Evolutionary conservation across 2,888 invertebrate species (phyloP).

Genomic region (Ichneumoninae sp.): DNA sequence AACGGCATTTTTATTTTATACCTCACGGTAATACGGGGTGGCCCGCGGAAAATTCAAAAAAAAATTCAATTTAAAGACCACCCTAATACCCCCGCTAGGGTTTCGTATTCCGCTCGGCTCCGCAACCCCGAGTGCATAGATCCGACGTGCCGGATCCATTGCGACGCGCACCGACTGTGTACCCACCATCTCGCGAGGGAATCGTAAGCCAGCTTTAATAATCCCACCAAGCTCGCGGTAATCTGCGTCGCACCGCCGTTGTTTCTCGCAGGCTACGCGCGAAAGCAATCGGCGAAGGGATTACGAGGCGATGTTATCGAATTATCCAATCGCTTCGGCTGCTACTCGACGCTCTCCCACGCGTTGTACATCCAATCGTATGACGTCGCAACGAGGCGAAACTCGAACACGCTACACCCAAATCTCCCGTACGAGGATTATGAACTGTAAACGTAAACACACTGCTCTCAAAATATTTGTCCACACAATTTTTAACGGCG

Average conservation of each 20-base stretch:
- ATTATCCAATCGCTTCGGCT: slow-evolving; percentile 44
- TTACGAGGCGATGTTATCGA: slow-evolving; percentile 47
- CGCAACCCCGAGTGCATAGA: neutral
- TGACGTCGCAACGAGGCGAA: neutral
- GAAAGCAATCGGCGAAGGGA: slow-evolving; percentile 47
- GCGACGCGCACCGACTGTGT: neutral
- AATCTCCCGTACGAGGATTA: neutral
- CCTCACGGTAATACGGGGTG: too few species aligned
- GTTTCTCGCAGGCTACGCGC: neutral
- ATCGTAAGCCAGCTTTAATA: slow-evolving; percentile 49
- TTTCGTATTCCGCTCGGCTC: neutral
- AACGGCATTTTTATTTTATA: too few species aligned
- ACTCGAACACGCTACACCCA: neutral
- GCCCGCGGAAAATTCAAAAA: too few species aligned
- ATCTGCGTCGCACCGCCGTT: slow-evolving; percentile 25
- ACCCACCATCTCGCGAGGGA: neutral
- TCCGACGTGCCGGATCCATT: neutral
- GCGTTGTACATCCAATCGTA: slow-evolving; percentile 5
- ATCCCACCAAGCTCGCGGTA: slow-evolving; percentile 47
- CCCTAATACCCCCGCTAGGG: too few species aligned
- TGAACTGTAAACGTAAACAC: neutral
- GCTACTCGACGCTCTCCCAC: neutral
- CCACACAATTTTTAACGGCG: neutral
- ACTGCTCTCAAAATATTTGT: neutral
- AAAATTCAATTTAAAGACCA: too few species aligned